Evolutionary conservation across 1,140 invertebrate species (phyloP), one percentile per base, ranked within the genome.

Genomic region (Galleria mellonella): DNA sequence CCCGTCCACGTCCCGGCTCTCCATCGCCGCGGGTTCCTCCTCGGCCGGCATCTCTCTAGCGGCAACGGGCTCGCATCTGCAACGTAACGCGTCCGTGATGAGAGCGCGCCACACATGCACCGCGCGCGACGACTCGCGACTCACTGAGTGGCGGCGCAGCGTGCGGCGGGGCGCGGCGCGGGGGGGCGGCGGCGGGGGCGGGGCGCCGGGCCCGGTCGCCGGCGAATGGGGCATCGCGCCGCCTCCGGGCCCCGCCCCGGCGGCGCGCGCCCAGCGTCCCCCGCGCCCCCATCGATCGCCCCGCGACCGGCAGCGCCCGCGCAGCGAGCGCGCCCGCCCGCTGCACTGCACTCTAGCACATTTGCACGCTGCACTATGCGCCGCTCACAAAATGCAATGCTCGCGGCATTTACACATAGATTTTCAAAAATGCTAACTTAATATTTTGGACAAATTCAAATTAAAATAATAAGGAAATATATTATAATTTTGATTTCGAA

Each of bases 21-120:
- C 79, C 79, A 81, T 83, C 41, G 68, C 60, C 70, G 67, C 72
- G 61, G 74, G 66, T 62, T 83, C 76, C 55, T 78, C 78, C 66
- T 81, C 78, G 62, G 78, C 76, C 58, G 78, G 78, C 78, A 83
- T 83, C 52, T 54, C 51, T 71, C 60, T 47, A 57, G 32, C 62
- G 67, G 51, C 62, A 51, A 28, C 36, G 35, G 55, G 53, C 50
- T 36, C 66, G 72, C 55, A 49, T 59, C 72, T 64, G 75, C 75
- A 83, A 61, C 47, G 56, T 40, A 37, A 15, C 37, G 33, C 40
- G 32, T 62, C 47, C 55, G 43, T 38, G 43, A 35, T 17, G 17
- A 23, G 17, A 23, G 17, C 17, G 43, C 73, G 43, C 57, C 30
- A 57, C 60, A 62, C 77, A 55, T 64, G 54, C 58, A 38, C 49